These are phyloP conservation scores for Amblyopsis rosae DNA, from an alignment of 2,113 vertebrate genomes.

Conservation along the genomic window DNA sequence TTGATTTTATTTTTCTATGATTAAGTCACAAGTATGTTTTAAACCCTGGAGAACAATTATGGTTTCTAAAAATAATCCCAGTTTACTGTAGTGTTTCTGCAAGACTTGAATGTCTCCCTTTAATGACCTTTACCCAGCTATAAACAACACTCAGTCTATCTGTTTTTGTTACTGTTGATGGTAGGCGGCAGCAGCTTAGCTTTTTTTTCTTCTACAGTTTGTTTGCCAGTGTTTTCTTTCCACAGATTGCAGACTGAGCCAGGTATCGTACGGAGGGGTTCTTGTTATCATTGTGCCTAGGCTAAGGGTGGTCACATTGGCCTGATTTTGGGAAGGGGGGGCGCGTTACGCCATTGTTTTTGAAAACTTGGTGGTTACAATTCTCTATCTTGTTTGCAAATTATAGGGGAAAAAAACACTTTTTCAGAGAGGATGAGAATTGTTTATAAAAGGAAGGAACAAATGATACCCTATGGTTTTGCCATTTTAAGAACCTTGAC, in stretches of 20 bases:
- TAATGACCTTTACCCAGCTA: constrained; percentile 10
- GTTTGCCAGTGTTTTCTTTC: constrained; percentile 10
- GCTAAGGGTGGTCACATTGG: constrained; percentile 26
- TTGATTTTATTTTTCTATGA: constrained; percentile 66
- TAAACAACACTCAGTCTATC: constrained; percentile 14
- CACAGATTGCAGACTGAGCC: not conserved
- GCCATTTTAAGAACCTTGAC: constrained; percentile 56
- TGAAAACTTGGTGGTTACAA: not conserved
- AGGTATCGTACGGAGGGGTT: constrained; percentile 5
- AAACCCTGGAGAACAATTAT: constrained; percentile 19
- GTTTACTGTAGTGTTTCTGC: constrained; percentile 38
- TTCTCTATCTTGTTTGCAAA: not conserved
- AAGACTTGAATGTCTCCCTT: constrained; percentile 3
- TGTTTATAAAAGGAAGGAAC: constrained; percentile 8
- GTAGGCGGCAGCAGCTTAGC: constrained; percentile 20
- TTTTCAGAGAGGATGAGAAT: too few relatives aligned
- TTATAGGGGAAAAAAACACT: too few relatives aligned
- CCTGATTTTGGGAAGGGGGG: constrained; percentile 8
- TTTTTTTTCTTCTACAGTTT: constrained; percentile 9
- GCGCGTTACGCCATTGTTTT: not conserved
- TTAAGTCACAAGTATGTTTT: constrained; percentile 30
- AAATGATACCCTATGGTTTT: constrained; percentile 46
- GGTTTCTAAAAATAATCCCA: constrained; percentile 39
- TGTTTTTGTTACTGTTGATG: constrained; percentile 23
- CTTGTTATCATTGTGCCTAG: constrained; percentile 30